Base-by-base conservation (phyloP, 2,888 invertebrate species). In the Diplolepis rosae region DNA sequence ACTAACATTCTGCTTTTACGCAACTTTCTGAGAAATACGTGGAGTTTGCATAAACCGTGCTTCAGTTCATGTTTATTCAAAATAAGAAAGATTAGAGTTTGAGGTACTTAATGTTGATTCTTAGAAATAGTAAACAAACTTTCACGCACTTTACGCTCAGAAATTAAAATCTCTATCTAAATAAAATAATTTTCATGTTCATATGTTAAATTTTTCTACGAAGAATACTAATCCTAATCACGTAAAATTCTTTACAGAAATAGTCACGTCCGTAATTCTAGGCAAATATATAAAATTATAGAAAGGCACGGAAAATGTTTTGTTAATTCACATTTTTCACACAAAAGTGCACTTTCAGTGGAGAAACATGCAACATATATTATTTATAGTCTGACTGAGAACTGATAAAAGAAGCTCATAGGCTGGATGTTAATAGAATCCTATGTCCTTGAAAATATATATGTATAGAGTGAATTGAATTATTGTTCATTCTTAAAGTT, bases 381-480 rank as follows among this genome's bases (percentile, higher is more conserved):
- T n/a, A n/a, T n/a, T n/a, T 27, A n/a, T 28, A 61, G 39, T 61
- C 6, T 1, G n/a, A 61, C 13, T 61, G n/a, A 42, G 24, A 39
- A 15, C 4, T 13, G n/a, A 15, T 13, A 4, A 24, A 24, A 27
- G 15, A 32, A 7, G 9, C 27, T n/a, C 4, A 18, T 39, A 4
- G 35, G n/a, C 15, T 27, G 35, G 35, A 18, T 39, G 35, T 22
- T 39, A 42, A 61, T 61, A 61, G 13, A 39, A 39, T 61, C n/a
- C n/a, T 61, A 61, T 39, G 39, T 6, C 4, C 39, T 42, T 7
- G 27, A 39, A 24, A n/a, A n/a, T n/a, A n/a, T n/a, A n/a, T n/a
- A n/a, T 39, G 61, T 61, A 35, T 39, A 27, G 7, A 61, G 39
- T 61, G 61, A 61, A 61, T 9, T 54, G 13, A 71, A 52, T 65